Percentiles rank a stretch among this genome's conserved stretches.
Evolutionary conservation across 2,113 vertebrate genomes (phyloP).

Genomic region (Mormyrus iriodes): DNA sequence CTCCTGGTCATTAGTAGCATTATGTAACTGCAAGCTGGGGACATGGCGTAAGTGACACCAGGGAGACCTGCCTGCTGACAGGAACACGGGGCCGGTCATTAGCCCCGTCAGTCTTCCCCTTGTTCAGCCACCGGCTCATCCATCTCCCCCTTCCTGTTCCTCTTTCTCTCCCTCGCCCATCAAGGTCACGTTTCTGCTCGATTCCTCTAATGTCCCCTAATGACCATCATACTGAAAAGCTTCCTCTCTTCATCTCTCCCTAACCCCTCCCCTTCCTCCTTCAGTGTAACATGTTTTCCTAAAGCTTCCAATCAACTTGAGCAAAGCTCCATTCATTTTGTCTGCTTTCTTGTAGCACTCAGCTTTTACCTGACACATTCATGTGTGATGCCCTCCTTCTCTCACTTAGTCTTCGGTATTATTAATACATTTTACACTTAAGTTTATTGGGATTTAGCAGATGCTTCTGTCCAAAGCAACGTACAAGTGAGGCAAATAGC

Average conservation of each 20-base stretch:
- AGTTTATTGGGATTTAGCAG: not conserved
- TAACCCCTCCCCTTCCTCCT: constrained; percentile 27
- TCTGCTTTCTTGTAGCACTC: not conserved
- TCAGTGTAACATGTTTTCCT: not conserved
- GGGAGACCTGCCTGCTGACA: constrained; percentile 31
- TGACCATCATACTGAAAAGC: constrained; percentile 35
- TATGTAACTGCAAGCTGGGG: constrained; percentile 30
- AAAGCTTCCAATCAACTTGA: not conserved
- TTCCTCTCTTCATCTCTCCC: constrained; percentile 26
- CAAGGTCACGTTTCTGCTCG: constrained; percentile 46
- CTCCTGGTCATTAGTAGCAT: constrained; percentile 39
- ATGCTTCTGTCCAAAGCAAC: not conserved
- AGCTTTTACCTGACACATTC: not conserved
- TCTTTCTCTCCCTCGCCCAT: constrained; percentile 17
- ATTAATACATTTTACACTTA: not conserved
- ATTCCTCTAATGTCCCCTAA: constrained; percentile 40
- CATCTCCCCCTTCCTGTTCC: constrained; percentile 23
- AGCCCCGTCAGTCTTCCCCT: constrained; percentile 17
- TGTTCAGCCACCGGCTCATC: constrained; percentile 17
- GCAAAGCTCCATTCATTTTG: not conserved
- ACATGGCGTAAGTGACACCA: constrained; percentile 33
- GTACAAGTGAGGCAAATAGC: not conserved
- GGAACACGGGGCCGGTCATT: constrained; percentile 47
- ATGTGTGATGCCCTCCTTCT: not conserved
- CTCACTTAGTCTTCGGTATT: not conserved